Percentiles rank a stretch among this genome's conserved stretches.
Evolutionary conservation across 2,113 vertebrate species (phyloP).

Genomic region (Cottus gobio): DNA sequence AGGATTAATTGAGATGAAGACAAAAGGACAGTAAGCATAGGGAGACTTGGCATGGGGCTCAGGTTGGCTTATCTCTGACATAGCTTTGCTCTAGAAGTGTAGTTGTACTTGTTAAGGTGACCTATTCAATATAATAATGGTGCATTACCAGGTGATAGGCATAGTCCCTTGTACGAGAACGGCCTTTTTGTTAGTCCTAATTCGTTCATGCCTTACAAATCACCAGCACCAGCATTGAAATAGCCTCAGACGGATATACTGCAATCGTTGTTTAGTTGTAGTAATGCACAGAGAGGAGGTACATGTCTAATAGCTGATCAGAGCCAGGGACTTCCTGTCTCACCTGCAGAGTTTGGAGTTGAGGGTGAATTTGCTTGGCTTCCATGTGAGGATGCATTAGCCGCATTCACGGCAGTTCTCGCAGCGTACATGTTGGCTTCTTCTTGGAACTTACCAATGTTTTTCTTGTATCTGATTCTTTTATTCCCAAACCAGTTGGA

Average conservation of each 20-base stretch:
- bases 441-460: constrained; percentile 99
- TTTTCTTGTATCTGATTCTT: constrained; percentile 99
- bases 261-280: constrained; percentile 23
- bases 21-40: constrained; percentile 53
- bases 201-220: constrained; percentile 44
- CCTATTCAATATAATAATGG: constrained; percentile 27
- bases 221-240: constrained; percentile 49
- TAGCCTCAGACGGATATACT: constrained; percentile 26
- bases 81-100: constrained; percentile 7
- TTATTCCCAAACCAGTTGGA: constrained; percentile 99
- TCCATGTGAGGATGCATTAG: constrained; percentile 97
- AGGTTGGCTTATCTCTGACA: constrained; percentile 62
- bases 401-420: constrained; percentile 97
- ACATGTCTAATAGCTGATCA: constrained; percentile 65
- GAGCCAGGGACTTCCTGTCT: constrained; percentile 82
- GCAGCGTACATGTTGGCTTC: constrained; percentile 99
- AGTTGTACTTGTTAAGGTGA: constrained; percentile 30
- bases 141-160: constrained; percentile 36
- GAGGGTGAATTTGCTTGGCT: constrained; percentile 99
- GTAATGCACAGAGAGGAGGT: constrained; percentile 63
- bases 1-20: constrained; percentile 44
- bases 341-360: constrained; percentile 99
- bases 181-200: constrained; percentile 28
- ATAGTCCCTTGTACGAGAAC: constrained; percentile 24
- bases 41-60: constrained; percentile 71